Evolutionary conservation across 2,113 vertebrate genomes (phyloP).

Genomic region (Lontra canadensis): DNA sequence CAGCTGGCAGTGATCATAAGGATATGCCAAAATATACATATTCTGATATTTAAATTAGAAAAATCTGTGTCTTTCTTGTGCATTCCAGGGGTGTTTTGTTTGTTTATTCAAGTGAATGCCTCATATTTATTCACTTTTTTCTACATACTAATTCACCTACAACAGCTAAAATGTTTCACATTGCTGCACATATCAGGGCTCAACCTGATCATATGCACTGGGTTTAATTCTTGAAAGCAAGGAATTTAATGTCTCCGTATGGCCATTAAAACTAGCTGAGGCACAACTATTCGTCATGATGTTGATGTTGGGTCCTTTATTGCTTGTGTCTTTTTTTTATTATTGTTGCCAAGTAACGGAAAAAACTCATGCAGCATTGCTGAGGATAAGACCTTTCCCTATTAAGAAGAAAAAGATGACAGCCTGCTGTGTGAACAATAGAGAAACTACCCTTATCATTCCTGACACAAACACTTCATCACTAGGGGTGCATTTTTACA

Average conservation of each 20-base stretch:
- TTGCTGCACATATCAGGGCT: not conserved
- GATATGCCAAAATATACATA: not conserved
- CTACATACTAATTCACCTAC: not conserved
- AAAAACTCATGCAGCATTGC: slow-evolving; percentile 50
- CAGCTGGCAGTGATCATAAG: not conserved
- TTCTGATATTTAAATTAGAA: slow-evolving; percentile 39
- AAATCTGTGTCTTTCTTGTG: not conserved
- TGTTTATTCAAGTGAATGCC: not conserved
- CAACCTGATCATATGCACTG: not conserved
- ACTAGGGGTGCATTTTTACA: slow-evolving; percentile 17
- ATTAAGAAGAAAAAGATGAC: slow-evolving; percentile 55
- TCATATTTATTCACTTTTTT: slow-evolving; percentile 35
- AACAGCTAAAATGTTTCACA: slow-evolving; percentile 24
- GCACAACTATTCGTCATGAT: slow-evolving; percentile 43
- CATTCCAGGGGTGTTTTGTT: not conserved
- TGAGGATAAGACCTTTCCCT: slow-evolving; percentile 63
- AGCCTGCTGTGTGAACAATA: slow-evolving; percentile 57
- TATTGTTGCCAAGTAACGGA: slow-evolving; percentile 63
- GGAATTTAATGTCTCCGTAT: slow-evolving; percentile 38
- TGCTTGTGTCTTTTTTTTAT: slow-evolving; percentile 62
- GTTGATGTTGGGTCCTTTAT: slow-evolving; percentile 43
- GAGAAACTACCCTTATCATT: slow-evolving; percentile 70
- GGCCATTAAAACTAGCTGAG: slow-evolving; percentile 24
- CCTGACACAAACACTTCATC: slow-evolving; percentile 9
- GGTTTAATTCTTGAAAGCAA: slow-evolving; percentile 64